These are phyloP conservation scores for Drosophila subobscura DNA, from an alignment of 1,140 invertebrate species.

Conservation along the genomic window DNA sequence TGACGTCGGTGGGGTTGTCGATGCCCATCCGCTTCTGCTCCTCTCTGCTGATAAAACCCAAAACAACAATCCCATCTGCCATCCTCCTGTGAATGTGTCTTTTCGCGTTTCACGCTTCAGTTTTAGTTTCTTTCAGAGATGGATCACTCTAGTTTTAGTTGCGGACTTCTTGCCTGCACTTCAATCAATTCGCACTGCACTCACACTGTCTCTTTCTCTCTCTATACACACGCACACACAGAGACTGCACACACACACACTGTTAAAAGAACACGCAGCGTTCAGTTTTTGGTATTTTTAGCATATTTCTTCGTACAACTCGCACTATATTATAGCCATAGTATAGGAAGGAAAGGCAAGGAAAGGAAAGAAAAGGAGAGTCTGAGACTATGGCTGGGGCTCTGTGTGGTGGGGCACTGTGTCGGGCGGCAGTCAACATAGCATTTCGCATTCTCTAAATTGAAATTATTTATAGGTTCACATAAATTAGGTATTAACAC, in stretches of 20 bases:
- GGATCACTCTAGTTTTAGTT: conserved; percentile 41
- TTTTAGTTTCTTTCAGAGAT: conserved; percentile 49
- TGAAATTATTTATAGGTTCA: conserved; percentile 82
- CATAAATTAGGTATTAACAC: conserved; percentile 81
- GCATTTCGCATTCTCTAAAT: conserved; percentile 78
- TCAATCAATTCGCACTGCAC: conserved; percentile 72
- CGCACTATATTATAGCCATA: conserved; percentile 71
- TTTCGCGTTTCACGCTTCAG: conserved; percentile 13
- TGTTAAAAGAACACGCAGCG: conserved; percentile 58
- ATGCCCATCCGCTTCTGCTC: conserved; percentile 2
- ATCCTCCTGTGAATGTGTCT: conserved; percentile 42
- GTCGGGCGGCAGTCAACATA: conserved; percentile 37
- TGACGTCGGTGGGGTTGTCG: conserved; percentile 61
- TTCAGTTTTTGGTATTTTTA: conserved; percentile 80
- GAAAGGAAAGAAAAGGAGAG: conserved; percentile 6
- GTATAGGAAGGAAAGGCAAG: no score
- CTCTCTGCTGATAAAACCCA: background rate
- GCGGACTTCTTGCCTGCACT: conserved; percentile 54
- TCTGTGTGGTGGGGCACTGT: no score
- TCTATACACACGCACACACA: background rate
- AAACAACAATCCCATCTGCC: conserved; percentile 3
- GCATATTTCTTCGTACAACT: conserved; percentile 76
- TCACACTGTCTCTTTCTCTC: conserved; percentile 9
- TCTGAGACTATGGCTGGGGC: no score
- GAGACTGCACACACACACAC: conserved; percentile 6